A percentile compares a stretch with the other conserved stretches of the same genome.
Conservation (phyloP, 2,888 invertebrate species). For the Tineola bisselliella region DNA sequence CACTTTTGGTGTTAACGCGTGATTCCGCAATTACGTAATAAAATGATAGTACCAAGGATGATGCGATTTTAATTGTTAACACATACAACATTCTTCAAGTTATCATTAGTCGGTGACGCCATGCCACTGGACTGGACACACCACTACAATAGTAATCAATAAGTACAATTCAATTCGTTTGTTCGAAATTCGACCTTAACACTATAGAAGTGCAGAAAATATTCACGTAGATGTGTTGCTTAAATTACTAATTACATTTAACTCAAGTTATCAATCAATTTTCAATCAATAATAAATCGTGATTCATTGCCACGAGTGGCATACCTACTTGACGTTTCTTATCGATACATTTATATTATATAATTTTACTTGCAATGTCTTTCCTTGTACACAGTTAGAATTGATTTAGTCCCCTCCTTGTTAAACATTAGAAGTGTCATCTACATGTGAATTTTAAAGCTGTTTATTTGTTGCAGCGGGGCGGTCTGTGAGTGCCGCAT, state of each 20-base stretch:
- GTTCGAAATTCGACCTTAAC: too few relatives aligned
- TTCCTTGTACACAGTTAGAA: slow-evolving; percentile 1
- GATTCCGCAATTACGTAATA: slow-evolving; percentile 12
- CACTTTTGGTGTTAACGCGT: slow-evolving; percentile 6
- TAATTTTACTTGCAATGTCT: not conserved
- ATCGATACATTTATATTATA: not conserved
- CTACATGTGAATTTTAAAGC: not conserved
- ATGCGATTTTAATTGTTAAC: slow-evolving; percentile 12
- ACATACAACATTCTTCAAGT: not conserved
- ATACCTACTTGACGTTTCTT: not conserved
- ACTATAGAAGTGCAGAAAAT: too few relatives aligned
- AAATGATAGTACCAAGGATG: slow-evolving; percentile 1
- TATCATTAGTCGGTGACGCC: not conserved
- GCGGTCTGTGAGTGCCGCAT: slow-evolving; percentile 67
- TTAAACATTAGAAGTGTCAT: not conserved
- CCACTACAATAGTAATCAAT: not conserved
- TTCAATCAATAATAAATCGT: not conserved
- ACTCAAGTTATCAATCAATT: not conserved
- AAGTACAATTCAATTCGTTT: not conserved
- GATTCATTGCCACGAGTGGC: not conserved
- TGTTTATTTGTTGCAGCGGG: slow-evolving; percentile 9
- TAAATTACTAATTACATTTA: not conserved
- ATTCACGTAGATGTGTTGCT: too few relatives aligned
- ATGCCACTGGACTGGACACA: not conserved
- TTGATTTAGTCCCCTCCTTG: slow-evolving; percentile 3